phyloP scores from a whole-genome alignment of 1,140 invertebrate genomes.

The Drosophila prosaltans region DNA sequence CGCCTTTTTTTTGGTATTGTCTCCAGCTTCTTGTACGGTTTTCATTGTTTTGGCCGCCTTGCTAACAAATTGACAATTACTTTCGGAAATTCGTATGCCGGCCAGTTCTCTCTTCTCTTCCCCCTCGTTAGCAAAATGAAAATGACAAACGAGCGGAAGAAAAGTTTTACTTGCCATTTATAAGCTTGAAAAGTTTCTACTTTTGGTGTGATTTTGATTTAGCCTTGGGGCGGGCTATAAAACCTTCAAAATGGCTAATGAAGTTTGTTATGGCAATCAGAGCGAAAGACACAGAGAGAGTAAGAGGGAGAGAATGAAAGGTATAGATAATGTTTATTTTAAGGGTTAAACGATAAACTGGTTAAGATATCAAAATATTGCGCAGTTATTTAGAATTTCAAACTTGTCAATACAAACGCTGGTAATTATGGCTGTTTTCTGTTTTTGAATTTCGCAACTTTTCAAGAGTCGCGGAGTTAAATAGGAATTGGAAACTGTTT shows the following conservation, averaged over 20 bases:
- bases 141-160: slow-evolving; percentile 66
- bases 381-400: background rate
- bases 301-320: background rate
- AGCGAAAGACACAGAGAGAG: slow-evolving; percentile 1
- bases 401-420: background rate
- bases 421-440: background rate
- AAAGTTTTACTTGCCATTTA: slow-evolving; percentile 69
- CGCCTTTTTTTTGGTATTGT: slow-evolving; percentile 3
- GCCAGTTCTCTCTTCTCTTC: background rate
- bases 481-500: too few species aligned
- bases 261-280: slow-evolving; percentile 13
- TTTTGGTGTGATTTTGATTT: slow-evolving; percentile 72
- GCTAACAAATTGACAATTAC: slow-evolving; percentile 74
- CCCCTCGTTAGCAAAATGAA: slow-evolving; percentile 24
- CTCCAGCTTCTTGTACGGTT: background rate
- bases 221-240: slow-evolving; percentile 40
- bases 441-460: too few species aligned
- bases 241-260: slow-evolving; percentile 22
- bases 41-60: slow-evolving; percentile 38
- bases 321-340: background rate
- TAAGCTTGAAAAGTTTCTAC: slow-evolving; percentile 64
- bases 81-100: slow-evolving; percentile 25
- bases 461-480: too few species aligned
- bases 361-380: slow-evolving; percentile 1
- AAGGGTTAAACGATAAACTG: slow-evolving; percentile 6